Conservation (phyloP, 2,797 vertebrate species). For the Helostoma temminkii region DNA sequence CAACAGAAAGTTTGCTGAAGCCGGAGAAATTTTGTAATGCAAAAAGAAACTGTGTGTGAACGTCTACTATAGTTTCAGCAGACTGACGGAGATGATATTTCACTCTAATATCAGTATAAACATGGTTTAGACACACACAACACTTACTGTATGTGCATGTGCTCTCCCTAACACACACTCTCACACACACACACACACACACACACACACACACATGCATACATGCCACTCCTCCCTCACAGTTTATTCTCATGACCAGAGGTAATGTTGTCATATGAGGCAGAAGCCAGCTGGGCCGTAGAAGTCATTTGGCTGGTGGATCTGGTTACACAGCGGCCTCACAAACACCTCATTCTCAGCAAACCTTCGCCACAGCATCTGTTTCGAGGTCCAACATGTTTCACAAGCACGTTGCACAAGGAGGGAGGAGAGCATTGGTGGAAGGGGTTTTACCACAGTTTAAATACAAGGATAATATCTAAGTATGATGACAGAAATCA, state of each 20-base stretch:
- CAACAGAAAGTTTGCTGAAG: neutral
- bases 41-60: too few relatives aligned
- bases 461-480: conserved; percentile 8
- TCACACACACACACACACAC: conserved; percentile 11
- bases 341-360: conserved; percentile 70
- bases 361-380: conserved; percentile 62
- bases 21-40: neutral
- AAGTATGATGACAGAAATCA: conserved; percentile 12
- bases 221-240: conserved; percentile 43
- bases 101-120: conserved; percentile 16
- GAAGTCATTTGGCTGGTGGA: conserved; percentile 68
- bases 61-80: neutral
- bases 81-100: conserved; percentile 1
- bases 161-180: conserved; percentile 16
- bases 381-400: conserved; percentile 63
- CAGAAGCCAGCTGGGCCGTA: conserved; percentile 70
- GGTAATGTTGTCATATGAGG: conserved; percentile 67
- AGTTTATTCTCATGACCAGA: conserved; percentile 72
- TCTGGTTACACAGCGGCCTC: conserved; percentile 72
- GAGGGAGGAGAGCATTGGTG: conserved; percentile 25
- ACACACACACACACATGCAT: conserved; percentile 24
- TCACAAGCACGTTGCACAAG: conserved; percentile 60
- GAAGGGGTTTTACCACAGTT: conserved; percentile 6
- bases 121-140: conserved; percentile 10
- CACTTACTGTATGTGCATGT: conserved; percentile 3